A percentile compares a stretch with the other conserved stretches of the same genome.
Conservation (phyloP, 2,113 vertebrate species). For the Tonatia bakeri region DNA sequence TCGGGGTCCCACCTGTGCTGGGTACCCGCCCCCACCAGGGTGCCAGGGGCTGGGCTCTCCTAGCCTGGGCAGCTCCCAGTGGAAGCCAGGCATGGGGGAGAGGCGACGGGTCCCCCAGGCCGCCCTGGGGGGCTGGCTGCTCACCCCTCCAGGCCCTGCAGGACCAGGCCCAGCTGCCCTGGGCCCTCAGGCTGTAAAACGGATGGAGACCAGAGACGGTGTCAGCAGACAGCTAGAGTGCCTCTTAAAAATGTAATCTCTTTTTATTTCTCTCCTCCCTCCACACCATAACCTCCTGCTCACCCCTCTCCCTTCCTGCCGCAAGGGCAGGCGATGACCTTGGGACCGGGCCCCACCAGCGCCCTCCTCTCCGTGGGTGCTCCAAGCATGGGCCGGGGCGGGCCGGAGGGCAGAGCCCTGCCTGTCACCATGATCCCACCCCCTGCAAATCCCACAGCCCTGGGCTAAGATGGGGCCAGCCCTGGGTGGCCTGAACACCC, state of each 20-base stretch:
- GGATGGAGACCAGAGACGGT: constrained; percentile 61
- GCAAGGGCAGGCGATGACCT: constrained; percentile 17
- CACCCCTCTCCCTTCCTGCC: constrained; percentile 48
- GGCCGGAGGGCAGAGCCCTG: background rate
- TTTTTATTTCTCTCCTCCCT: constrained; percentile 66
- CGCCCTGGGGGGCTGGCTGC: background rate
- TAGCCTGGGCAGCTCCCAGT: background rate
- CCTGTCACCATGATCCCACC: background rate
- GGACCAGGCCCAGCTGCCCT: constrained; percentile 29
- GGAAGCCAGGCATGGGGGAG: rapidly evolving
- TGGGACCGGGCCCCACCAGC: constrained; percentile 17
- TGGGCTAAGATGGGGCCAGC: background rate
- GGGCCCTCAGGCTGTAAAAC: constrained; percentile 60
- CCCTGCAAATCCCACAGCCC: background rate
- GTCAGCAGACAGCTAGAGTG: constrained; percentile 67
- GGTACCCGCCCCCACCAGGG: no score
- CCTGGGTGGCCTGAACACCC: background rate
- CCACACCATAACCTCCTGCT: constrained; percentile 13
- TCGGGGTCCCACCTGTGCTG: rapidly evolving
- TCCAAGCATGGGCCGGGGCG: rapidly evolving
- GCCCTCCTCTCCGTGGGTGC: constrained; percentile 8
- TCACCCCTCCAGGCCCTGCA: background rate
- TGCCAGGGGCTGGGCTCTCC: background rate
- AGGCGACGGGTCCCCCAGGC: rapidly evolving
- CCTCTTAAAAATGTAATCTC: constrained; percentile 65